Evolutionary conservation across 2,113 vertebrate genomes (phyloP).

Genomic region (Scomber japonicus): DNA sequence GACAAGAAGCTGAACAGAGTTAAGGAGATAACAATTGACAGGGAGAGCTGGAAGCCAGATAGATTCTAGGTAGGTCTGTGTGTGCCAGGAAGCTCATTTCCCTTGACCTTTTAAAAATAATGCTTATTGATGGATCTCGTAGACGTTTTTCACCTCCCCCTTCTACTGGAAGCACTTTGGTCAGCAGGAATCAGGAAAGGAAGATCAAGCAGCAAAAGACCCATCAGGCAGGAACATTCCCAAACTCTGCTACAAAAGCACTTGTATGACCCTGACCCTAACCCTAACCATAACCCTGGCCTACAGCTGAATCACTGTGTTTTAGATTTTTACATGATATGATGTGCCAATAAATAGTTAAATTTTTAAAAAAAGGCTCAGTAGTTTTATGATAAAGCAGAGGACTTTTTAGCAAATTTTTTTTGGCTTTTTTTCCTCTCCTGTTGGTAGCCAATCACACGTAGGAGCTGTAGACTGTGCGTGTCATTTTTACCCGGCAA

Average conservation of each 20-base stretch:
- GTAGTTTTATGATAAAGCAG: too few relatives aligned
- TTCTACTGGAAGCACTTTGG: conserved; percentile 15
- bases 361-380: too few relatives aligned
- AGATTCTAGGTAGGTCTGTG: neutral
- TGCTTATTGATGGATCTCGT: conserved; percentile 35
- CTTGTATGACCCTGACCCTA: too few relatives aligned
- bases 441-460: neutral
- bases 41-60: neutral
- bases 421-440: neutral
- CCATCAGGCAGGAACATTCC: neutral
- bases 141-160: conserved; percentile 4
- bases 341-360: too few relatives aligned
- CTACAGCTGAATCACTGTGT: too few relatives aligned
- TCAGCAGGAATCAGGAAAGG: conserved; percentile 33
- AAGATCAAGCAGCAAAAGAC: neutral
- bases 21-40: conserved; percentile 10
- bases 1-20: neutral
- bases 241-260: neutral
- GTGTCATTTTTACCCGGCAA: conserved; percentile 25
- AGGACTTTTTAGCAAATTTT: too few relatives aligned
- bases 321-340: too few relatives aligned
- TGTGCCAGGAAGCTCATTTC: conserved; percentile 51
- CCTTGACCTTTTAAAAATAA: conserved; percentile 12
- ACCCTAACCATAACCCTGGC: too few relatives aligned
- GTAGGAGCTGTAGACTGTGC: conserved; percentile 1